phyloP scores from a whole-genome alignment of 2,888 invertebrate genomes.

The Chromoteleia sp. region DNA sequence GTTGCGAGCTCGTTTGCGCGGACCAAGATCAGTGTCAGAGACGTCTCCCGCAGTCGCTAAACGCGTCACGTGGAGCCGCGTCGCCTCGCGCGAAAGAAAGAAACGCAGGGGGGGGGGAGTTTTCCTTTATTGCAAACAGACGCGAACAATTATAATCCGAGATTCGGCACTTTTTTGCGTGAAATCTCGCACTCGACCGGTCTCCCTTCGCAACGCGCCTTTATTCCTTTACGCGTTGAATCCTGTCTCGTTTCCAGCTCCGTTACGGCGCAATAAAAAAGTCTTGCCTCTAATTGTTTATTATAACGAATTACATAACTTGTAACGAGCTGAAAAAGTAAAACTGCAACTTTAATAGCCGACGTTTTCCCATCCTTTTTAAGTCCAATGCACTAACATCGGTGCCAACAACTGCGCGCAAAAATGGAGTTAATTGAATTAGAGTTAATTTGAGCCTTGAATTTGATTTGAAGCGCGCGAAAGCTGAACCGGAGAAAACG shows the following conservation, averaged over 20 bases:
- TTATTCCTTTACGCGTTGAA: no score
- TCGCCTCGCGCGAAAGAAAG: background rate
- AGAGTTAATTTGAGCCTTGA: conserved; percentile 36
- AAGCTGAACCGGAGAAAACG: conserved; percentile 4
- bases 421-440: conserved; percentile 43
- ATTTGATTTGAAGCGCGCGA: conserved; percentile 19
- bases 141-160: conserved; percentile 5
- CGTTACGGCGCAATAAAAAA: no score
- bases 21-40: conserved; percentile 55
- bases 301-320: background rate
- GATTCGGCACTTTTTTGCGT: conserved; percentile 18
- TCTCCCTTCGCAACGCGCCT: no score
- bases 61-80: conserved; percentile 30
- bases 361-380: conserved; percentile 22
- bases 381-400: conserved; percentile 26
- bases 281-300: conserved; percentile 5
- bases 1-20: conserved; percentile 18
- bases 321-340: no score
- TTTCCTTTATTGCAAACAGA: conserved; percentile 34
- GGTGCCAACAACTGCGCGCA: conserved; percentile 18
- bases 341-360: no score
- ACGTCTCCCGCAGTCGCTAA: conserved; percentile 22
- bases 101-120: background rate
- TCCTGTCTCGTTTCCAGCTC: no score
- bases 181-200: background rate